Evolutionary conservation across 2,888 invertebrate genomes (phyloP).

Genomic region (Acleris holmiana): DNA sequence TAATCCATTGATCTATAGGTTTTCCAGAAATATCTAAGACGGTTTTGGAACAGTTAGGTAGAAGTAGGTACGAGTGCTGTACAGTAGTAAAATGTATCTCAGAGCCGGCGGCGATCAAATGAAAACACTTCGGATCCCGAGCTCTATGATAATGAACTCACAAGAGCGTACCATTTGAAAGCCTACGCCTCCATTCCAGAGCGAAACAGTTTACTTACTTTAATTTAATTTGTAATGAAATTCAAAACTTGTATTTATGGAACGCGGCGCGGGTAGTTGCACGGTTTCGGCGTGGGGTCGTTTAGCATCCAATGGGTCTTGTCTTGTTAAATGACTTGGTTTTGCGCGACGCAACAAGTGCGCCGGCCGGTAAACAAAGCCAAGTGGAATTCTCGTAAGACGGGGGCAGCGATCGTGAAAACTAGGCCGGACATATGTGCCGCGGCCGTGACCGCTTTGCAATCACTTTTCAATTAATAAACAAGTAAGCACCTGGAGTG

Average conservation of each 20-base stretch:
- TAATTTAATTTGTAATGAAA: conserved; percentile 32
- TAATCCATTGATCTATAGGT: background rate
- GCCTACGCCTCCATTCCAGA: conserved; percentile 25
- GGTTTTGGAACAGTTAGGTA: no score
- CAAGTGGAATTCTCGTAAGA: conserved; percentile 67
- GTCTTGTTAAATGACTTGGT: background rate
- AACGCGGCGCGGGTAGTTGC: conserved; percentile 30
- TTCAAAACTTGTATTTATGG: conserved; percentile 4
- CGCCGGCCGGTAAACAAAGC: conserved; percentile 70
- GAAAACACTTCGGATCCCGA: conserved; percentile 31
- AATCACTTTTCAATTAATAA: conserved; percentile 84
- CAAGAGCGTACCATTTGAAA: conserved; percentile 35
- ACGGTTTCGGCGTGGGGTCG: background rate
- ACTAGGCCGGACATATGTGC: conserved; percentile 83
- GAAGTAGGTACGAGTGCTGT: background rate
- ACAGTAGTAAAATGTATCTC: conserved; percentile 3
- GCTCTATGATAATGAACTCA: conserved; percentile 34
- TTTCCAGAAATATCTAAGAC: background rate
- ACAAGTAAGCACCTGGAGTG: conserved; percentile 79
- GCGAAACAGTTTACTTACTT: conserved; percentile 34
- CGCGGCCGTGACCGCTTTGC: conserved; percentile 82
- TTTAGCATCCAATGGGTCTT: conserved; percentile 11
- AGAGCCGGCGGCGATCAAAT: conserved; percentile 23
- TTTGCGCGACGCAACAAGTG: conserved; percentile 47
- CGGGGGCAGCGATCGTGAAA: conserved; percentile 71